Evolutionary conservation across 2,888 invertebrate genomes (phyloP), one percentile per base, ranked within the genome.

Genomic region (Bimastos eiseni): DNA sequence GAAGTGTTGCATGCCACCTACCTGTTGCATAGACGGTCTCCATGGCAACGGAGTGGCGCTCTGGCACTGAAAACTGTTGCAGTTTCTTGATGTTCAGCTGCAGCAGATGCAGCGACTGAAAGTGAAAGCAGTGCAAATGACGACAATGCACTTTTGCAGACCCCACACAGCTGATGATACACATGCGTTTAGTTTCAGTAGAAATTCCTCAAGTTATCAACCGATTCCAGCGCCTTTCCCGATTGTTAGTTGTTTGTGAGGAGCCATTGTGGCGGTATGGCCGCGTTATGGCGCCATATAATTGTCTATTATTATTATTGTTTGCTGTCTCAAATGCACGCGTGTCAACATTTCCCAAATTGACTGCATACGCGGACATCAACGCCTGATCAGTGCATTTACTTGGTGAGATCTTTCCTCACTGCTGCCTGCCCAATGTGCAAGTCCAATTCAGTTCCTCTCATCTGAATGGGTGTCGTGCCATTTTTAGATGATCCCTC

Each of bases 31-130:
- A 37, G 36, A 86, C 37, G 1, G 30, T 33, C 5, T 86, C 86
- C 21, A 86, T 17, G 86, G 86, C 86, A 86, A 86, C 86, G 34
- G 86, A 86, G n/a, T 34, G 86, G 36, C 37, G 86, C 24, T 86
- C 86, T 86, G 86, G 86, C 17, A 33, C 34, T 5, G 86, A 24
- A 86, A 86, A 86, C 34, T 86, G 86, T 24, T 86, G 36, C 34
- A 37, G 6, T 24, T 86, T 86, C 86, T 86, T 86, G 86, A 86
- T 86, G 86, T 86, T 86, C 21, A 86, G 86, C 37, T 86, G 30
- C 36, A 86, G 21, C 34, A 86, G 36, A 86, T 86, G 86, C 86
- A 86, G 36, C 8, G 86, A 86, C 86, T 86, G 37, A 4, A 86
- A 86, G 30, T 34, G 37, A 86, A 86, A 70, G 70, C 70, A 70